Evolutionary conservation across 1,140 invertebrate genomes (phyloP), one percentile per base, ranked within the genome.

Genomic region (Ips typographus): DNA sequence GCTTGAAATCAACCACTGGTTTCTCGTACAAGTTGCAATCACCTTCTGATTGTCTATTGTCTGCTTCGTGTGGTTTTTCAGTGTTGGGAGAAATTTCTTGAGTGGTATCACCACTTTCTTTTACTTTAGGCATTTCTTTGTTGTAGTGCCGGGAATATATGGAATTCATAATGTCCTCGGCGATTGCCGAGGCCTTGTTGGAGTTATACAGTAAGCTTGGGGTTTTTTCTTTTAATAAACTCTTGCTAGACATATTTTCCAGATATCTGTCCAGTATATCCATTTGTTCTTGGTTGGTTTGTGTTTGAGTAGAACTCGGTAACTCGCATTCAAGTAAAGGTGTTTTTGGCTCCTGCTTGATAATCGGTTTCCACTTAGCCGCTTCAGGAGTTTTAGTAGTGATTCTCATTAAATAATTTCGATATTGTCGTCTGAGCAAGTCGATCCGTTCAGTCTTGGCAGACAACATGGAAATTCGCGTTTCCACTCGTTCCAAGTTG

Each of bases 381-480:
- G 22, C 22, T 49, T 2, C 44, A 1, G 22, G 7, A 3, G 22
- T 6, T 3, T 49, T 49, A 49, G 44, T 6, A 22, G 44, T 49
- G 44, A 49, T 2, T 6, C 44, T 6, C 0, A 0, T 49, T 49
- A 49, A 49, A 3, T 39, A 44, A 7, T 65, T 57, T 22, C 73
- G 73, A 62, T 79, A 79, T 60, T 79, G 77, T 42, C 71, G 60
- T 53, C 77, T 61, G 67, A 88, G 78, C 74, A 80, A 73, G 77
- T 84, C 83, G n/a, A 88, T 82, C 71, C 84, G 79, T 70, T 88
- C 84, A 6, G 85, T 87, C 79, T 87, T 87, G 1, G 85, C 84
- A 43, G 83, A 82, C 76, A 88, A 83, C 56, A 82, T 77, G 4
- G 82, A 78, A 38, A 87, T 82, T 70, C 84, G 82, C 55, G 79